Evolutionary conservation across 2,888 invertebrate genomes (phyloP), one percentile per base, ranked within the genome.

Genomic region (Calameuta pallipes): DNA sequence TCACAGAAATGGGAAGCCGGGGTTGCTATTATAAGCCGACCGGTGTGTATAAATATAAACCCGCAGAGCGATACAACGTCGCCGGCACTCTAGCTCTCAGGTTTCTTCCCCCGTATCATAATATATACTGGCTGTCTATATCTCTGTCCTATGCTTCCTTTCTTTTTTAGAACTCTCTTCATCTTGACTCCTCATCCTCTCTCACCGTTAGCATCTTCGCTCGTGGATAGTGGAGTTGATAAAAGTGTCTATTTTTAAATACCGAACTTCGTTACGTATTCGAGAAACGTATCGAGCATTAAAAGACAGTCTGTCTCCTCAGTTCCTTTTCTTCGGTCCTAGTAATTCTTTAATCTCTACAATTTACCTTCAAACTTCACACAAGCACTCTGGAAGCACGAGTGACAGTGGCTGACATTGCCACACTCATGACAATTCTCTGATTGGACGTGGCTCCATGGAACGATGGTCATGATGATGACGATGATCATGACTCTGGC

Each of bases 31-130:
- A 90, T 90, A 89, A 89, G 89, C 86, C 81, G 74, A 83, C 81
- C 85, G 83, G 86, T 82, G 84, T 86, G 88, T 87, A 88, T 88
- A 90, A 90, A 90, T 90, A 90, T 90, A 90, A 90, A 89, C 88
- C 83, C 81, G 83, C 81, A 82, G 85, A 87, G 83, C 84, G 82
- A 85, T 84, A 86, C 85, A 85, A 83, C 82, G 84, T 83, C 80
- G 75, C 81, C 81, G 85, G 86, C 83, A 82, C 78, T 85, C 83
- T 82, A 84, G 83, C 86, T 90, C 90, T 90, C 90, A 84, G 86
- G 89, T 90, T 90, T 90, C 90, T 87, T 87, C 84, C 87, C 82
- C 82, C 86, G 85, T 89, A 84, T 87, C 89, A 88, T 85, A 87
- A 88, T 89, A 87, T 86, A 84, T 86, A 84, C 86, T 82, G 77